Base-by-base conservation (phyloP, 2,888 invertebrate genomes). In the Tiphia femorata region DNA sequence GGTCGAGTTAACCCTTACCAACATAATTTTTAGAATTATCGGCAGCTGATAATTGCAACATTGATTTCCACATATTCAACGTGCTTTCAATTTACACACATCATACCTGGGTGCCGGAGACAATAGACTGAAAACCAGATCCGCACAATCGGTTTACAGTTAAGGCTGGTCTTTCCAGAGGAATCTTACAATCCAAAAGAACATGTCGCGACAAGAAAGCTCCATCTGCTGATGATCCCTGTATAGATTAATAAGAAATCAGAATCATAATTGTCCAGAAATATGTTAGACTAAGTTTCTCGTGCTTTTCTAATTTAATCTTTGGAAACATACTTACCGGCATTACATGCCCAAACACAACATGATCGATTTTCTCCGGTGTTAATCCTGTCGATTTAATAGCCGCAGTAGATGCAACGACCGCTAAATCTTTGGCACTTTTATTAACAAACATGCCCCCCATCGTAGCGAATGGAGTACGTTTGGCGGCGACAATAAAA, bases 401-500 rank as follows among this genome's bases (percentile, higher is more conserved):
- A 0, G 95, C 95, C 5, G 94, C 94, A 62, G 90, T 90, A 0
- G 91, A 88, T 0, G 96, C 95, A 8, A 91, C 84, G 14, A 92
- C 92, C 82, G 95, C 95, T 62, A 98, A 85, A 56, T 95, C 93
- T 0, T 91, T 90, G 17, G 90, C 88, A 30, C 88, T 88, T 6
- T 90, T 90, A 80, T 92, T 92, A 23, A 88, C 88, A 78, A 95
- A 90, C 73, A 89, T 89, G 0, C 95, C 95, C 2, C 98, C 98
- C 84, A 93, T 97, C 0, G 98, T 92, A 48, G 98, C 98, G 85
- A 98, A 98, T 2, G 98, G 93, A 0, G 98, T 98, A 62, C 98
- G 90, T 85, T 98, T 98, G 12, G 98, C 98, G 69, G 94, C 96
- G 61, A 98, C 95, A 80, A 96, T 92, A 81, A 93, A 95, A 64